Evolutionary conservation across 2,113 vertebrate species (phyloP).

Genomic region (Nesogale talazaci): DNA sequence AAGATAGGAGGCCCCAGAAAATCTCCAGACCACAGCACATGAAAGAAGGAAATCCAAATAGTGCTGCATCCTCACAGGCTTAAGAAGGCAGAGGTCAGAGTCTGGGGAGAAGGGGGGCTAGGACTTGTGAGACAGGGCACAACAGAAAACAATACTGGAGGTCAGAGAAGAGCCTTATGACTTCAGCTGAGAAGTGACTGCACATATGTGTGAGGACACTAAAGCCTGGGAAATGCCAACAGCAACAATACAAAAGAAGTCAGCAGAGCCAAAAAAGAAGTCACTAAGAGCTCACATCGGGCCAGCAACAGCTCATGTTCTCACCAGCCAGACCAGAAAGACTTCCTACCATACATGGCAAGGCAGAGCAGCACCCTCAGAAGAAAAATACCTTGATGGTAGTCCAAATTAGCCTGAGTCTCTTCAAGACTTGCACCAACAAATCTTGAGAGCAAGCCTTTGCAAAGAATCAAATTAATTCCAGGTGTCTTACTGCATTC

Average conservation of each 20-base stretch:
- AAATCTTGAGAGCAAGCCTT: background rate
- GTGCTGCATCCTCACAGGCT: background rate
- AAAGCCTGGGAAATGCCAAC: background rate
- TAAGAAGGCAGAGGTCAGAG: background rate
- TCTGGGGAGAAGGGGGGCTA: background rate
- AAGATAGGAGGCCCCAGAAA: background rate
- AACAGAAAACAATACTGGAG: background rate
- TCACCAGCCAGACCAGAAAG: background rate
- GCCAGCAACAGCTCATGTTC: background rate
- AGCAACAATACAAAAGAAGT: background rate
- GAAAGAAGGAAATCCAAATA: background rate
- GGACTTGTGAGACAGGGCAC: background rate
- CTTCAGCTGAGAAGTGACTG: background rate
- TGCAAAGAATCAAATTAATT: background rate
- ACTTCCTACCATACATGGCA: background rate
- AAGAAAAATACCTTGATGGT: background rate
- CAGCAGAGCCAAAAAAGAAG: background rate
- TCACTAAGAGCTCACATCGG: background rate
- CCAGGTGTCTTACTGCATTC: background rate
- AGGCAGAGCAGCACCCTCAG: background rate
- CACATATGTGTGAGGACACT: background rate
- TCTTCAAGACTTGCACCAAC: background rate
- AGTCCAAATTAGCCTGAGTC: background rate
- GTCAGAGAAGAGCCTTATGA: background rate
- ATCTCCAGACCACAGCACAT: no score